A percentile compares a stretch with the other conserved stretches of the same genome.
Conservation (phyloP, 2,113 vertebrate genomes). For the Chunga burmeisteri region DNA sequence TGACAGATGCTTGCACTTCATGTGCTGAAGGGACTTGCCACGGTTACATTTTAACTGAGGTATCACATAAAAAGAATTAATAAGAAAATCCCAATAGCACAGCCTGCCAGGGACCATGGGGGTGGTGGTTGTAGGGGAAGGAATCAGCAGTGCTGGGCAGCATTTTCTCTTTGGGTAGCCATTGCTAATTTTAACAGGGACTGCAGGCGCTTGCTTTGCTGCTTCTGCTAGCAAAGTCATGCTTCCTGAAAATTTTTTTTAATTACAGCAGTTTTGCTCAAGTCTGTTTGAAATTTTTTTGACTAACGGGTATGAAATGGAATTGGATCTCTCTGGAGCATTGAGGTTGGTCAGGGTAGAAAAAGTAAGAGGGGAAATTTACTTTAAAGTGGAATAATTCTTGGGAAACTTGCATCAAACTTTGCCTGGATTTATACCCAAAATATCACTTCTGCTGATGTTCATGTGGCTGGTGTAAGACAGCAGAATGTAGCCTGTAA, state of each 20-base stretch:
- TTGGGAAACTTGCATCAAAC: background rate
- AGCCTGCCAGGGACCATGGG: background rate
- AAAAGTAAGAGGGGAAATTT: background rate
- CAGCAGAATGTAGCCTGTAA: background rate
- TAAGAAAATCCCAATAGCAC: background rate
- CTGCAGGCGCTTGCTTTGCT: background rate
- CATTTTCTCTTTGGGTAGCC: background rate
- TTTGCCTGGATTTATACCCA: background rate
- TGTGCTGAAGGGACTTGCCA: background rate
- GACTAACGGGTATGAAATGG: background rate
- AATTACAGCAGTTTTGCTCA: background rate
- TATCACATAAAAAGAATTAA: background rate
- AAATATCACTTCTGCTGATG: background rate
- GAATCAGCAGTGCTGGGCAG: background rate
- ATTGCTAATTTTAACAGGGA: background rate
- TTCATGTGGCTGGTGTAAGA: background rate
- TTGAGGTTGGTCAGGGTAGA: background rate
- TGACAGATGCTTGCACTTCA: background rate
- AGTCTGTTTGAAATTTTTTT: background rate
- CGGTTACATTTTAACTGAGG: background rate
- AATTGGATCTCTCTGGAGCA: conserved; percentile 4
- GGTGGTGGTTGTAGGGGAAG: background rate
- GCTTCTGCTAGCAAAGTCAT: background rate
- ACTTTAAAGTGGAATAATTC: background rate
- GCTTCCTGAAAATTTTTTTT: background rate